phyloP scores from a whole-genome alignment of 1,140 invertebrate genomes.

The Pseudomyrmex concolor region DNA sequence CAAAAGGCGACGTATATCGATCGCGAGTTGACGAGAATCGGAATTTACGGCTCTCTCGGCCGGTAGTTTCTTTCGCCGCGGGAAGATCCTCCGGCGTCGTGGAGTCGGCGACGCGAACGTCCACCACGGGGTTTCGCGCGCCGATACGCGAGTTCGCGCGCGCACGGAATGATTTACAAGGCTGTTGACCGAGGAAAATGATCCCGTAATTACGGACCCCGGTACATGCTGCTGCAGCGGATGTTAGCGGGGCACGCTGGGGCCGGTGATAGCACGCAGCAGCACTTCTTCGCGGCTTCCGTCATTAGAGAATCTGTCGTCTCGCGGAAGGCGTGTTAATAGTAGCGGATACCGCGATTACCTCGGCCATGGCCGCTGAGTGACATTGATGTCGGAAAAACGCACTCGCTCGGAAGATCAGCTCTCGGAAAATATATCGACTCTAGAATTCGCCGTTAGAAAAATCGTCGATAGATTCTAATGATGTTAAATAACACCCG shows the following conservation, averaged over 20 bases:
- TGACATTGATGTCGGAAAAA: slow-evolving; percentile 36
- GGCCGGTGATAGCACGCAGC: slow-evolving; percentile 28
- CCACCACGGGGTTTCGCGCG: slow-evolving; percentile 54
- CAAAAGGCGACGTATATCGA: slow-evolving; percentile 22
- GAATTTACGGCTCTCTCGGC: slow-evolving; percentile 46
- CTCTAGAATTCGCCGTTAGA: neutral
- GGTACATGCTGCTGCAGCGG: slow-evolving; percentile 54
- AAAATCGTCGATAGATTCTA: neutral
- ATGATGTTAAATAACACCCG: no score
- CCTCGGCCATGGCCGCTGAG: neutral
- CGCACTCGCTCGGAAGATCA: neutral
- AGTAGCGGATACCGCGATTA: slow-evolving; percentile 34
- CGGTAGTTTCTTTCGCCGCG: slow-evolving; percentile 56
- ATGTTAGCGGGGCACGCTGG: slow-evolving; percentile 63
- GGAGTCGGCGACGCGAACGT: slow-evolving; percentile 46
- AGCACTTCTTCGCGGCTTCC: slow-evolving; percentile 53
- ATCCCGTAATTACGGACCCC: slow-evolving; percentile 71
- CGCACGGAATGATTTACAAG: slow-evolving; percentile 69
- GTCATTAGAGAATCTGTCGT: slow-evolving; percentile 60
- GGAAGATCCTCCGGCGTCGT: slow-evolving; percentile 14
- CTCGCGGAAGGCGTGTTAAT: slow-evolving; percentile 43
- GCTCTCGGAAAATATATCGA: neutral
- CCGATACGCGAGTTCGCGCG: slow-evolving; percentile 10
- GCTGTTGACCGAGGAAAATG: slow-evolving; percentile 74
- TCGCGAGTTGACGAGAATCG: slow-evolving; percentile 37